Percentiles rank a stretch among this genome's conserved stretches.
Evolutionary conservation across 2,797 vertebrate genomes (phyloP).

Genomic region (Sebastes aleutianus): DNA sequence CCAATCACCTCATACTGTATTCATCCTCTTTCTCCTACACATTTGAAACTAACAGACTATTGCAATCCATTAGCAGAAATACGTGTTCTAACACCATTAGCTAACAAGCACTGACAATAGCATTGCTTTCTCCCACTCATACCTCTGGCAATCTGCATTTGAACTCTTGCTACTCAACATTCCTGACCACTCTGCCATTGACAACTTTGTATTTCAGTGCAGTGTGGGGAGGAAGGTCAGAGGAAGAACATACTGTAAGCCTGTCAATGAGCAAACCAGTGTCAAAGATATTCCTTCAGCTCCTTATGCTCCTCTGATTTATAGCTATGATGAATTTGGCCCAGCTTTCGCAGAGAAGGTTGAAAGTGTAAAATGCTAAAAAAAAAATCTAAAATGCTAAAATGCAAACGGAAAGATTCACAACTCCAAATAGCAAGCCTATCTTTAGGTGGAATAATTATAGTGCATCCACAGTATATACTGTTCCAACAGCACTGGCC

Average conservation of each 20-base stretch:
- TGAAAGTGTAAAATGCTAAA: not conserved
- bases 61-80: constrained; percentile 5
- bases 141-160: constrained; percentile 41
- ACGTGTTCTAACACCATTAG: constrained; percentile 21
- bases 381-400: not conserved
- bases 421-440: not conserved
- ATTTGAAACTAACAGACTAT: not conserved
- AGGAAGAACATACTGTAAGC: constrained; percentile 34
- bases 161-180: constrained; percentile 56
- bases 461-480: not conserved
- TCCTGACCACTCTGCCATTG: constrained; percentile 41
- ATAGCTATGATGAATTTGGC: not conserved
- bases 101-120: constrained; percentile 12
- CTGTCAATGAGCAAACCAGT: constrained; percentile 24
- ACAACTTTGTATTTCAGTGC: constrained; percentile 47
- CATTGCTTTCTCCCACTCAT: constrained; percentile 35
- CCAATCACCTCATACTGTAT: not conserved
- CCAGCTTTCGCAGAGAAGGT: not conserved
- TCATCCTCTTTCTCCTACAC: not conserved
- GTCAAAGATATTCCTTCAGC: constrained; percentile 2
- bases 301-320: not conserved
- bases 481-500: constrained; percentile 8
- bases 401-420: not conserved
- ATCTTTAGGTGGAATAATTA: not conserved
- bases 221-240: constrained; percentile 38